These are phyloP conservation scores for Oscarella lobularis DNA, from an alignment of 37 sponge, comb jelly and placozoan genomes.

Conservation along the genomic window DNA sequence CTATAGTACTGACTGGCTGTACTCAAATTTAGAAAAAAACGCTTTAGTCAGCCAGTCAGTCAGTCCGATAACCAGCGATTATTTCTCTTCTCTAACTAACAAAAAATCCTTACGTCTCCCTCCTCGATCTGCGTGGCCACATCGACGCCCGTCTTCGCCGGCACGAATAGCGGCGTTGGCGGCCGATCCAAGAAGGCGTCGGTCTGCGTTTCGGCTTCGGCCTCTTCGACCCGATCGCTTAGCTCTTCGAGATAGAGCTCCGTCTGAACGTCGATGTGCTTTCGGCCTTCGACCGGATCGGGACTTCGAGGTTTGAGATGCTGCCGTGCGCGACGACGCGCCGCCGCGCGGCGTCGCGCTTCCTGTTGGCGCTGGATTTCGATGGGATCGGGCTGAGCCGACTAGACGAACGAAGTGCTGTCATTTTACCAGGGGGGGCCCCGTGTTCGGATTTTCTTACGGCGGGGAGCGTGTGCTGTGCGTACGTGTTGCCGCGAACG, in stretches of 20 bases:
- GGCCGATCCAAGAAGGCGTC: constrained; percentile 96
- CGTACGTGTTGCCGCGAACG: constrained; percentile 96
- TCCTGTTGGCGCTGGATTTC: constrained; percentile 95
- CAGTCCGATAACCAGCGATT: background rate
- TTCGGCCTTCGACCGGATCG: constrained; percentile 83
- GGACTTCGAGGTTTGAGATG: constrained; percentile 64
- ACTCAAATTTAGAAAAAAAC: background rate
- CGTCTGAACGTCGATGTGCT: constrained; percentile 94
- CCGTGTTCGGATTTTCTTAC: background rate
- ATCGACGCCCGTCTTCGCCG: constrained; percentile 94
- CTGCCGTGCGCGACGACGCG: constrained; percentile 64
- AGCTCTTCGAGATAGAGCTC: constrained; percentile 93
- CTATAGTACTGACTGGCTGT: background rate
- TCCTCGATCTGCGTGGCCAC: constrained; percentile 87
- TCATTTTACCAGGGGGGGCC: too few relatives aligned
- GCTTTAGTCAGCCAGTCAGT: background rate
- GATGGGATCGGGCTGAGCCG: constrained; percentile 80
- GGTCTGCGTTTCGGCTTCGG: constrained; percentile 84
- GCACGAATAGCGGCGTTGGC: constrained; percentile 89
- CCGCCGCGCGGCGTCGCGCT: constrained; percentile 55
- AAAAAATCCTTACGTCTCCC: constrained; percentile 63
- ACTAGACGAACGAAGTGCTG: constrained; percentile 18
- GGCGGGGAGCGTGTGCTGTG: constrained; percentile 51
- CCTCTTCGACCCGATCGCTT: constrained; percentile 76
- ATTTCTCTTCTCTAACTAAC: background rate